Evolutionary conservation across 2,797 vertebrate species (phyloP), one percentile per base, ranked within the genome.

Genomic region (Gila robusta): DNA sequence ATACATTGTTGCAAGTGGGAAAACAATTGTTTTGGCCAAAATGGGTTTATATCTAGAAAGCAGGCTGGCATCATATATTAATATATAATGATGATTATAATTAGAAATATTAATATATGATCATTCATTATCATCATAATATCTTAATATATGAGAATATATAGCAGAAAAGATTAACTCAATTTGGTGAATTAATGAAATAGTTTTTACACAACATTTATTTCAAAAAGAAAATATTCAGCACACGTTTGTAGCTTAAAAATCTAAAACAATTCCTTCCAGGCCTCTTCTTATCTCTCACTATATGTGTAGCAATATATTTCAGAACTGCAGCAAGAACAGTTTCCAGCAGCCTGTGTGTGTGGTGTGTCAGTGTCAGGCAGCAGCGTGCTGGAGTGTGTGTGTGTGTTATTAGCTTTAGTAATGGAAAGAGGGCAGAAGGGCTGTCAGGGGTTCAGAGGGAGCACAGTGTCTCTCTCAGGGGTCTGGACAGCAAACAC

Each of bases 391-490:
- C 90, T 86, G 76, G 86, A 91, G 92, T 92, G 94, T 92, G 94
- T 92, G 89, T 93, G 95, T 90, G 93, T 94, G 93, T 93, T 90
- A 92, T 94, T 93, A 94, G 69, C 87, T 92, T 93, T 95, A 96
- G 96, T 97, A 96, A 95, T 94, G 94, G 94, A 93, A 93, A 92
- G 92, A 92, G 89, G 82, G 82, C 71, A 92, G 92, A 89, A 89
- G 94, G 93, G 94, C 95, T 92, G 93, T 91, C 90, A 92, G 83
- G 84, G 91, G 93, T 92, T 93, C 89, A 54, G 90, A 83, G 92
- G 86, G 92, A 88, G 90, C 91, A 92, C 93, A 95, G 96, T 89
- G 91, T 91, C 81, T 39, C 56, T 54, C 84, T 52, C 66, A 35
- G 49, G 47, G 59, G 77, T 86, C 69, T 84, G 67, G 26, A 21